Evolutionary conservation across 2,888 invertebrate species (phyloP).

Genomic region (Ichneumon xanthorius): DNA sequence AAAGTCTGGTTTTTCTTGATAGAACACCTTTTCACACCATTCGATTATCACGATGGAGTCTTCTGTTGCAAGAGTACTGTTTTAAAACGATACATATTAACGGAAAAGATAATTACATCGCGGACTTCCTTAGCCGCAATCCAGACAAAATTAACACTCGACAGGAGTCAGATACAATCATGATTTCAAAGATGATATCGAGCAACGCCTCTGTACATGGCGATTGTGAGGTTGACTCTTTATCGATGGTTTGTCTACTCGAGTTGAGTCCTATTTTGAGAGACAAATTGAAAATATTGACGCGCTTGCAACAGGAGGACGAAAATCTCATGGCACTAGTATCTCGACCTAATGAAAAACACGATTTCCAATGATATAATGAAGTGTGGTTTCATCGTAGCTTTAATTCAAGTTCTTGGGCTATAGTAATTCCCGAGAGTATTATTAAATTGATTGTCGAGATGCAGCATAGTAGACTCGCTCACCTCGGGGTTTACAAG

Average conservation of each 20-base stretch:
- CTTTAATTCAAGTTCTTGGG: background rate
- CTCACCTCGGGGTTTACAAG: slow-evolving; percentile 64
- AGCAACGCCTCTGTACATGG: slow-evolving; percentile 3
- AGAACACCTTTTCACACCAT: slow-evolving; percentile 49
- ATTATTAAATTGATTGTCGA: background rate
- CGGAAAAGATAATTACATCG: slow-evolving; percentile 71
- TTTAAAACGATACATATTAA: slow-evolving; percentile 68
- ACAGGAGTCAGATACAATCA: slow-evolving; percentile 26
- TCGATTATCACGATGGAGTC: slow-evolving; percentile 72
- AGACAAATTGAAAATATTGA: background rate
- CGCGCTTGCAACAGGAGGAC: slow-evolving; percentile 1
- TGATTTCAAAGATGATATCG: slow-evolving; percentile 13
- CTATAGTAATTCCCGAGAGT: background rate
- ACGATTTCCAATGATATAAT: slow-evolving; percentile 20
- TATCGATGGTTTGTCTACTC: slow-evolving; percentile 31
- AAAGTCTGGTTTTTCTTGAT: slow-evolving; percentile 69
- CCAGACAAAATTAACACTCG: slow-evolving; percentile 22
- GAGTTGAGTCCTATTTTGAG: slow-evolving; percentile 11
- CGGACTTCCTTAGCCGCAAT: slow-evolving; percentile 72
- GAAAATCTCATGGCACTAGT: slow-evolving; percentile 6
- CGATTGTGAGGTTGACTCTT: slow-evolving; percentile 17
- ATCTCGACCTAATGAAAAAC: slow-evolving; percentile 1
- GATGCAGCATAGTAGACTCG: slow-evolving; percentile 42
- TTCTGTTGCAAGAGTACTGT: slow-evolving; percentile 71
- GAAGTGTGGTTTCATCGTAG: slow-evolving; percentile 17